These are phyloP conservation scores for Cyclophora punctaria DNA, from an alignment of 2,888 invertebrate species.

Conservation along the genomic window DNA sequence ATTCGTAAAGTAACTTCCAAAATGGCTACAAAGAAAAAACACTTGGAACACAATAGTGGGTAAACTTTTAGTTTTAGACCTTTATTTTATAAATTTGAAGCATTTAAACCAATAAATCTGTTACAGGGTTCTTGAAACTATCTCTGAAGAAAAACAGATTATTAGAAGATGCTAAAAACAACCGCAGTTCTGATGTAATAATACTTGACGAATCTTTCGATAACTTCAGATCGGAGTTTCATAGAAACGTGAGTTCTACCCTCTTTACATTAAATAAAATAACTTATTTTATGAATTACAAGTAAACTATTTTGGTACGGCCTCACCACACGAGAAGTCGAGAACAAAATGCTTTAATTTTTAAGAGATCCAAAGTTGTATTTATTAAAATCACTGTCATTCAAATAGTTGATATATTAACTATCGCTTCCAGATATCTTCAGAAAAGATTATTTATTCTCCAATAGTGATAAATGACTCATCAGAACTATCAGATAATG, in stretches of 20 bases:
- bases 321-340: background rate
- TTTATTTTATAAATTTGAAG: no score
- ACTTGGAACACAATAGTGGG: no score
- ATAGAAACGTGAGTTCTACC: conserved; percentile 40
- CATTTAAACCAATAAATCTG: no score
- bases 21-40: no score
- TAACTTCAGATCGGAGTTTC: conserved; percentile 35
- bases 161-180: conserved; percentile 30
- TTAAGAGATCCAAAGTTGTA: no score
- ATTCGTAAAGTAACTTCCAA: no score
- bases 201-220: conserved; percentile 62
- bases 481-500: conserved; percentile 28
- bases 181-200: conserved; percentile 47
- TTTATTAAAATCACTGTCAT: background rate
- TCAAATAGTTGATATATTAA: background rate
- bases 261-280: conserved; percentile 1
- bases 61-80: no score
- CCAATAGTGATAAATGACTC: conserved; percentile 53
- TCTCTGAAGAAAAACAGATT: conserved; percentile 53
- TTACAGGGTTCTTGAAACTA: conserved; percentile 53
- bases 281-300: background rate
- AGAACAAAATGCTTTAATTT: no score
- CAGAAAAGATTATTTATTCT: conserved; percentile 33
- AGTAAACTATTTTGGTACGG: background rate
- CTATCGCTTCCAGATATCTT: conserved; percentile 21